Base-by-base conservation (phyloP, 2,113 vertebrate species). In the Coregonus clupeaformis region DNA sequence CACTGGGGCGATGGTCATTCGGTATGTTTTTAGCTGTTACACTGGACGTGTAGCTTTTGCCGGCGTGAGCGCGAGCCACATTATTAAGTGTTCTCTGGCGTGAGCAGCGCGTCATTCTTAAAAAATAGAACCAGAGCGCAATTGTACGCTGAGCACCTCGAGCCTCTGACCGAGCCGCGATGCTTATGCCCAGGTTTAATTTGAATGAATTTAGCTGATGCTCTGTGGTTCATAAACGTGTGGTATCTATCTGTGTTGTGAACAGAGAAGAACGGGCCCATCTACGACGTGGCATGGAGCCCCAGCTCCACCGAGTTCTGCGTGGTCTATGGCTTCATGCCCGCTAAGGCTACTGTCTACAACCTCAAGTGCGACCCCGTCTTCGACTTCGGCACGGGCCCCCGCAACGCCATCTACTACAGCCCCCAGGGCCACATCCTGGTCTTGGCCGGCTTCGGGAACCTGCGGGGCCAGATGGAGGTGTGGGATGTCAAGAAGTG, bases 241-340 rank as follows among this genome's bases (percentile, higher is more conserved):
- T 42, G 36, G 52, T 55, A 5, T 20, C 18, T 55, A 49, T 72
- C 12, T 72, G 0, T 25, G 1, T 74, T 11, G 64, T 20, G 55
- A 82, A 36, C 84, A 99, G 98, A 94, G 3, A 99, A 99, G 88
- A 94, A 86, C 0, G 98, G 98, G 1, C 97, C 97, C 1, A 97
- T 99, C 87, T 99, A 99, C 20, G 97, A 98, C 45, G 96, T 96
- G 30, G 90, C 80, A 1, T 99, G 98, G 98, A 98, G 86, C 83
- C 95, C 96, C 1, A 94, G 66, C 82, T 96, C 96, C 0, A 27
- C 91, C 0, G 95, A 98, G 89, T 99, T 98, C 83, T 99, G 97
- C 66, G 97, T 93, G 6, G 97, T 99, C 0, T 98, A 98, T 45
- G 97, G 98, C 76, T 99, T 99, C 88, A 99, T 99, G 97, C 98